These are phyloP conservation scores for Nasonia vitripennis DNA, from an alignment of 1,140 invertebrate species.

Conservation along the genomic window DNA sequence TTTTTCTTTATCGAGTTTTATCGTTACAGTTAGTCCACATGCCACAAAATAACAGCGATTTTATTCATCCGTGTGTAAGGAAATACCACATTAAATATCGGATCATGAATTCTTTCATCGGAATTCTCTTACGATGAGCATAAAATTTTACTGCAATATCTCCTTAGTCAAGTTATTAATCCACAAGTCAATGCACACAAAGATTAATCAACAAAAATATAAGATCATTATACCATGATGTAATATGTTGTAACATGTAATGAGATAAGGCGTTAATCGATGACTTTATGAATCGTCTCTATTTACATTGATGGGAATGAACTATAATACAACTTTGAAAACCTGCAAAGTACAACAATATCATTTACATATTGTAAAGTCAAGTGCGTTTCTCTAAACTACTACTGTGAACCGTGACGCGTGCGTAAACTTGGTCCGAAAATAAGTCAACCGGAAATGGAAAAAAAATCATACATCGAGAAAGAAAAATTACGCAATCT, in stretches of 20 bases:
- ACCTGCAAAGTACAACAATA: constrained; percentile 22
- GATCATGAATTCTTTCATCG: not conserved
- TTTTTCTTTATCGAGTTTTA: not conserved
- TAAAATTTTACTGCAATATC: constrained; percentile 29
- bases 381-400: constrained; percentile 52
- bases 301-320: not conserved
- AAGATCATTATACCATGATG: constrained; percentile 1
- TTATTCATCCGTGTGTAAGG: not conserved
- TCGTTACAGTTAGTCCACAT: not conserved
- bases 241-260: constrained; percentile 11
- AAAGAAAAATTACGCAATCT: constrained; percentile 12
- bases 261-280: constrained; percentile 2
- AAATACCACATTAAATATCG: not conserved
- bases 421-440: not conserved
- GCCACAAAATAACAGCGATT: constrained; percentile 16
- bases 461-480: not conserved
- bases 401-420: not conserved
- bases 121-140: not conserved
- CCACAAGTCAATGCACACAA: constrained; percentile 13
- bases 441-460: not conserved
- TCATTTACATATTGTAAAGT: constrained; percentile 21
- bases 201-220: not conserved
- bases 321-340: constrained; percentile 12
- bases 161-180: constrained; percentile 21
- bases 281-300: constrained; percentile 17